Conservation (phyloP, 2,797 vertebrate species). For the Phoebastria nigripes region DNA sequence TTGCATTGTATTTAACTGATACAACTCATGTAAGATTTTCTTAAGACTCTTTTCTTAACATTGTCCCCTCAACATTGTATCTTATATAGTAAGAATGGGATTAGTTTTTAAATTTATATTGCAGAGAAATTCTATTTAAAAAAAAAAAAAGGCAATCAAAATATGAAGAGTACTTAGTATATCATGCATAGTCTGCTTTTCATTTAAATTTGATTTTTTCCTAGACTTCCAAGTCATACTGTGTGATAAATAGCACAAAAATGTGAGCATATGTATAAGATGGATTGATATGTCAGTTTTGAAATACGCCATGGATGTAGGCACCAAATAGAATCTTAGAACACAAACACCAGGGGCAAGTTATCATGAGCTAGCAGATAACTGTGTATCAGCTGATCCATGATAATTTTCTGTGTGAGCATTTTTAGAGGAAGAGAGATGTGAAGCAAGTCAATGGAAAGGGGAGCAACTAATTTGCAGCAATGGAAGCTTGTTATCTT, state of each 20-base stretch:
- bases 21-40: neutral
- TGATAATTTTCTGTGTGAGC: neutral
- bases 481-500: neutral
- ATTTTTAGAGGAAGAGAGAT: neutral
- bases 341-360: neutral
- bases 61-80: neutral
- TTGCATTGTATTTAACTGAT: neutral
- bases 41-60: neutral
- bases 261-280: neutral
- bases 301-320: neutral
- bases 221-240: neutral
- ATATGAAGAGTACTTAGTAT: neutral
- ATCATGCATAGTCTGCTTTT: neutral
- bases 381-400: neutral
- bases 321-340: neutral
- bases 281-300: neutral
- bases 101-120: neutral
- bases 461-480: neutral
- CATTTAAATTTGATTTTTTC: neutral
- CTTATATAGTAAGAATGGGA: neutral
- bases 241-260: neutral
- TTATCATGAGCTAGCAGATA: neutral
- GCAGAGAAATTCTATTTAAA: neutral
- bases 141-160: neutral
- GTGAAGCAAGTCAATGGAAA: neutral